phyloP scores from a whole-genome alignment of 2,888 invertebrate genomes.

The Serrognathus titanus region DNA sequence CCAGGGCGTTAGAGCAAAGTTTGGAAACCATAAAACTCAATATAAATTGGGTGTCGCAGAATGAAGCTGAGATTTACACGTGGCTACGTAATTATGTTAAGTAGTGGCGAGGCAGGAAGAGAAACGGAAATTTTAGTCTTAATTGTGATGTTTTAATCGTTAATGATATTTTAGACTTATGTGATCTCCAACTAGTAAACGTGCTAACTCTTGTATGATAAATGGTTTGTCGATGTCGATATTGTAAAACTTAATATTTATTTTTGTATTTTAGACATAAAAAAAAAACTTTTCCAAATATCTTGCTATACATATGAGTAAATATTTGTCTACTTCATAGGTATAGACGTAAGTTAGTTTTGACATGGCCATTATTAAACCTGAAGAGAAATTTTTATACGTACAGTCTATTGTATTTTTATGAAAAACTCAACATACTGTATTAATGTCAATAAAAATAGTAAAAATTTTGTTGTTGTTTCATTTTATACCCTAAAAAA shows the following conservation, averaged over 20 bases:
- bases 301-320: constrained; percentile 30
- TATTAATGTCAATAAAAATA: constrained; percentile 16
- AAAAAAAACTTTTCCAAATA: constrained; percentile 21
- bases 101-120: constrained; percentile 6
- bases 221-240: constrained; percentile 23
- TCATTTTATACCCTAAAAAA: not conserved
- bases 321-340: constrained; percentile 24
- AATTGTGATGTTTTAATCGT: constrained; percentile 10
- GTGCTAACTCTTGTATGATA: constrained; percentile 18
- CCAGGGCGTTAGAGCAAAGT: constrained; percentile 64
- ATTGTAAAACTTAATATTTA: constrained; percentile 21
- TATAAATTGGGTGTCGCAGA: constrained; percentile 71
- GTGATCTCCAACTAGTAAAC: constrained; percentile 11
- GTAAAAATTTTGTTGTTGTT: not conserved
- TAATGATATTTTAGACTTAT: constrained; percentile 9
- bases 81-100: constrained; percentile 44
- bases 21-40: constrained; percentile 78
- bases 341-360: constrained; percentile 19
- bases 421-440: constrained; percentile 9
- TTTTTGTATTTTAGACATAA: constrained; percentile 28
- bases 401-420: constrained; percentile 18
- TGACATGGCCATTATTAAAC: constrained; percentile 13
- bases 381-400: constrained; percentile 17
- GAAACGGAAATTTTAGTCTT: not conserved
- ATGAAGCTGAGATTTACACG: constrained; percentile 54